Evolutionary conservation across 23 tunicate species (phyloP), one percentile per base, ranked within the genome.

Genomic region (Diplosoma virens): DNA sequence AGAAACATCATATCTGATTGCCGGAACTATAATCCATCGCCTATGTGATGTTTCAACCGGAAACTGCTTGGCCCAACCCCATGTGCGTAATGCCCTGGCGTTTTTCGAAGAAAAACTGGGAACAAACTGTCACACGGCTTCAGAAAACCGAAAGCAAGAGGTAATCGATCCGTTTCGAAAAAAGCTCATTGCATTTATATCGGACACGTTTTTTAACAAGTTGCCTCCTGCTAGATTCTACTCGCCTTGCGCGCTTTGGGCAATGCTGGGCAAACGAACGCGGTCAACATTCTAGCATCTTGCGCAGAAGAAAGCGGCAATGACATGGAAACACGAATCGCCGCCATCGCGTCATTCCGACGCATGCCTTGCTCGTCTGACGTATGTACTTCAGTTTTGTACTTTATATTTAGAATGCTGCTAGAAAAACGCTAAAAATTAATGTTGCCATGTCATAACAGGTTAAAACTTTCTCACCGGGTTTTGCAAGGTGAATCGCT

Each of bases 311-410:
- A 92, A 59, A 45, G 23, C 3, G 77, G 34, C 35, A 92, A 92
- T 73, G 78, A 74, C 80, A 73, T 78, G 82, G 97, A 92, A 85
- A 75, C 89, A 7, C 35, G 97, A 69, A 73, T 92, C 34, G 86
- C 97, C 20, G 97, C 97, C 0, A 37, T 92, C 37, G 66, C 85
- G 4, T 78, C 97, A 21, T 85, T 85, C 68, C 31, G 97, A 53
- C 66, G 97, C 72, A 74, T 92, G 87, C 74, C 97, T 3, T 92
- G 97, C 79, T 68, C 74, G 56, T 32, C 64, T 23, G 92, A 85
- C 58, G 97, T 92, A 76, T 81, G 92, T n/a, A n/a, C 52, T 16
- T 16, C 52, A 16, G 11, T 45, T 16, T 45, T 45, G 11, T 45
- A 11, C 20, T 56, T 56, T 56, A 5, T n/a, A n/a, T n/a, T n/a